phyloP scores from a whole-genome alignment of 37 sponge, comb jelly and placozoan genomes.

The Chondrosia reniformis region DNA sequence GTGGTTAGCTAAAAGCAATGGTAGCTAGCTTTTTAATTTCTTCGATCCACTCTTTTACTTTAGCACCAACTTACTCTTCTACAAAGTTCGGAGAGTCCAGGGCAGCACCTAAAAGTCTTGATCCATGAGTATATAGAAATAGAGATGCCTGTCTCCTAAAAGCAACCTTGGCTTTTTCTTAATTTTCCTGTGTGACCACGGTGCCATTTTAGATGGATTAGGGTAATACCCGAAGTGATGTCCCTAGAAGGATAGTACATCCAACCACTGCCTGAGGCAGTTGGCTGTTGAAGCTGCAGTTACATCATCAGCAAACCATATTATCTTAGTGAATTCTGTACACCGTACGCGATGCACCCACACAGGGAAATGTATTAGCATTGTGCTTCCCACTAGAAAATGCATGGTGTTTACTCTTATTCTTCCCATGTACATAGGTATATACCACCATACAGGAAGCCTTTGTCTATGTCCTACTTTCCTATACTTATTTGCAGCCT shows the following conservation, averaged over 20 bases:
- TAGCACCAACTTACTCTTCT: neutral
- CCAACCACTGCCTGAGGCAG: neutral
- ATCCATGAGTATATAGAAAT: neutral
- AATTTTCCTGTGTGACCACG: neutral
- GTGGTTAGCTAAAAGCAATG: neutral
- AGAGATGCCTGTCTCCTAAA: neutral
- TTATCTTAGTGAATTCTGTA: too few relatives aligned
- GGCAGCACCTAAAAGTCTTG: neutral
- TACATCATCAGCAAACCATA: too few relatives aligned
- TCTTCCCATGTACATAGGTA: too few relatives aligned
- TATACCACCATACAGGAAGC: too few relatives aligned
- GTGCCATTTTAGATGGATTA: neutral
- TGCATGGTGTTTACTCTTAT: too few relatives aligned
- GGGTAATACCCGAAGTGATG: neutral
- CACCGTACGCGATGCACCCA: too few relatives aligned
- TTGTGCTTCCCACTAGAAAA: too few relatives aligned
- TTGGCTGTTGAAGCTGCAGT: neutral
- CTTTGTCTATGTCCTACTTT: too few relatives aligned
- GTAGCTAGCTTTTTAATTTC: neutral
- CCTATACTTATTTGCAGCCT: too few relatives aligned
- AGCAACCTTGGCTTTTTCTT: neutral
- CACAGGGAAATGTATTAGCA: too few relatives aligned
- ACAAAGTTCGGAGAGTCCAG: neutral
- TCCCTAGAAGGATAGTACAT: neutral
- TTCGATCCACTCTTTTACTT: neutral